Conservation (phyloP, 2,888 invertebrate genomes). For the Xylophagus ater region DNA sequence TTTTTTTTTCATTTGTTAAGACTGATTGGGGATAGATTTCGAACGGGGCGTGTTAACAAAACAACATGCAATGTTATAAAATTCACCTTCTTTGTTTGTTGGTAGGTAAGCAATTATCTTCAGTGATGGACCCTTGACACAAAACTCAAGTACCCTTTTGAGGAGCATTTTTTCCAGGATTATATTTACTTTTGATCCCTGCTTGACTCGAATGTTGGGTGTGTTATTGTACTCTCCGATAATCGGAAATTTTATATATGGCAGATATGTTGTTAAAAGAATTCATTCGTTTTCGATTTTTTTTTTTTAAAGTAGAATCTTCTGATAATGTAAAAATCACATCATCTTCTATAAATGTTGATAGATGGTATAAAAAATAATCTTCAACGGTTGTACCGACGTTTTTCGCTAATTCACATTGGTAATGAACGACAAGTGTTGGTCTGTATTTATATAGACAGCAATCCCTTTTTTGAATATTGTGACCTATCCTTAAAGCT, state of each 20-base stretch:
- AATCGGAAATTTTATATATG: constrained; percentile 9
- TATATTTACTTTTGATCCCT: constrained; percentile 16
- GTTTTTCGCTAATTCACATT: no score
- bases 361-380: no score
- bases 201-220: constrained; percentile 5
- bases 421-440: no score
- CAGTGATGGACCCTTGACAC: constrained; percentile 17
- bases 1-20: no score
- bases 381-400: no score
- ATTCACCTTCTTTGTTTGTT: not conserved
- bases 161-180: constrained; percentile 16
- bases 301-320: no score
- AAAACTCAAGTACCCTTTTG: constrained; percentile 17
- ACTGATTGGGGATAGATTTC: constrained; percentile 5
- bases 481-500: no score
- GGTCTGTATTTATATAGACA: no score
- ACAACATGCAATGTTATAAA: constrained; percentile 2
- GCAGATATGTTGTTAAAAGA: constrained; percentile 2
- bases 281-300: no score
- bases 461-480: no score
- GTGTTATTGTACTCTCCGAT: constrained; percentile 12
- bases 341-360: no score
- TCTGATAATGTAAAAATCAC: no score
- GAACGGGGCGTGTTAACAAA: constrained; percentile 13
- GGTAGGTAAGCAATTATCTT: constrained; percentile 16